A percentile compares a stretch with the other conserved stretches of the same genome.
Conservation (phyloP, 2,888 invertebrate genomes). For the Eristalinus aeneus region DNA sequence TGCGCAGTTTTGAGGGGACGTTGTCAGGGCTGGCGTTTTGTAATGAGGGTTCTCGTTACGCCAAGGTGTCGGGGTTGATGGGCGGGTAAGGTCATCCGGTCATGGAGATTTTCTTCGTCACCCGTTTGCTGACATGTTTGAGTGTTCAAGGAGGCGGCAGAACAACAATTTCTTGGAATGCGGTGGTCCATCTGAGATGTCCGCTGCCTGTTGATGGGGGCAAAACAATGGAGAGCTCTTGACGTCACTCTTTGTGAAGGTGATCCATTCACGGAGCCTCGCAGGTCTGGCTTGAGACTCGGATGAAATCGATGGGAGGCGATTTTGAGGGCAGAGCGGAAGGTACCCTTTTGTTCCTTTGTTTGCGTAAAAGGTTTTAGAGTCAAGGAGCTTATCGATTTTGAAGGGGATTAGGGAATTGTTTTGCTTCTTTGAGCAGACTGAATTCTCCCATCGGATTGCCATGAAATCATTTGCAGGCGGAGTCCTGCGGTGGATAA, state of each 20-base stretch:
- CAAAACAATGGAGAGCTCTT: background rate
- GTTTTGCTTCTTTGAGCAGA: too few species aligned
- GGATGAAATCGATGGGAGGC: background rate
- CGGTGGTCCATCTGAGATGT: background rate
- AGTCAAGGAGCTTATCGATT: too few species aligned
- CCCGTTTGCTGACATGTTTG: background rate
- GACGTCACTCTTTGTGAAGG: background rate
- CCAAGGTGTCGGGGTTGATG: background rate
- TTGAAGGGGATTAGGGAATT: too few species aligned
- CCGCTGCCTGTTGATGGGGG: background rate
- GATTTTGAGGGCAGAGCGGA: too few species aligned
- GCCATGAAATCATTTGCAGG: too few species aligned
- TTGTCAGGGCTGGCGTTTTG: background rate
- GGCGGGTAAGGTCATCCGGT: background rate
- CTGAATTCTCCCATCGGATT: too few species aligned
- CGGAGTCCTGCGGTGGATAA: too few species aligned
- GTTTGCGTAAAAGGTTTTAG: too few species aligned
- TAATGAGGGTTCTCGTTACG: background rate
- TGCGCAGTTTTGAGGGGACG: slow-evolving; percentile 2
- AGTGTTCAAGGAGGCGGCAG: background rate
- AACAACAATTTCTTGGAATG: background rate
- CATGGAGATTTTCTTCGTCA: background rate
- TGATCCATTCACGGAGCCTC: background rate
- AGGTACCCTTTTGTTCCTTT: background rate
- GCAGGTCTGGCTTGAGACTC: background rate